Base-by-base conservation (phyloP, 1,140 invertebrate species). In the Archivesica marissinica region DNA sequence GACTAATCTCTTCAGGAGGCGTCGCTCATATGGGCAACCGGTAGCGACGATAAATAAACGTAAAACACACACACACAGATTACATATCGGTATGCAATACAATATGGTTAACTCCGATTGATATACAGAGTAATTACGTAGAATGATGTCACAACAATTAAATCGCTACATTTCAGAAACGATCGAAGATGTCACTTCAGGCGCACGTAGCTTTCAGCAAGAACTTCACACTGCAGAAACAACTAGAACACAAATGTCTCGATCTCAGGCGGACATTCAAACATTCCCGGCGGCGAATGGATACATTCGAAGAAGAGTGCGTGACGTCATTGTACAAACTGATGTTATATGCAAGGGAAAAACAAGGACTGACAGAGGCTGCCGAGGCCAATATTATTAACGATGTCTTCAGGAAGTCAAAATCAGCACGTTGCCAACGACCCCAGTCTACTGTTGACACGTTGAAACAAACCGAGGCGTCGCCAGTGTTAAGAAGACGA, bases 251-350 rank as follows among this genome's bases (percentile, higher is more conserved):
- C 23, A 70, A 80, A 39, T 80, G 17, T 38, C 44, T 54, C 2
- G 56, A 39, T 41, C 41, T 80, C 15, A 41, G 78, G 25, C 39
- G 64, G 9, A 17, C n/a, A n/a, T 80, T 80, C 44, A 80, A 54
- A 54, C 28, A 68, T 70, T 68, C 78, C 23, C 78, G 78, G 7
- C 23, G 78, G 2, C 78, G 78, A 54, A n/a, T 50, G 28, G 78
- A 80, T 68, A 56, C 61, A n/a, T 38, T 70, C 11, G 78, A 80
- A 47, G 78, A 80, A 23, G 78, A 80, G 35, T 80, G 78, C 35
- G 44, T 80, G 30, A 25, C 59, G 0, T 35, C 59, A 15, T 39
- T 80, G 11, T 80, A 80, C 38, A 80, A 80, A 47, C 38, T 80
- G 28, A 33, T 80, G 28, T 47, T 80, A 3, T 68, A 68, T 33